A percentile compares a stretch with the other conserved stretches of the same genome.
These are phyloP conservation scores for Oncorhynchus tshawytscha DNA, from an alignment of 2,113 vertebrate genomes.

Conservation along the genomic window DNA sequence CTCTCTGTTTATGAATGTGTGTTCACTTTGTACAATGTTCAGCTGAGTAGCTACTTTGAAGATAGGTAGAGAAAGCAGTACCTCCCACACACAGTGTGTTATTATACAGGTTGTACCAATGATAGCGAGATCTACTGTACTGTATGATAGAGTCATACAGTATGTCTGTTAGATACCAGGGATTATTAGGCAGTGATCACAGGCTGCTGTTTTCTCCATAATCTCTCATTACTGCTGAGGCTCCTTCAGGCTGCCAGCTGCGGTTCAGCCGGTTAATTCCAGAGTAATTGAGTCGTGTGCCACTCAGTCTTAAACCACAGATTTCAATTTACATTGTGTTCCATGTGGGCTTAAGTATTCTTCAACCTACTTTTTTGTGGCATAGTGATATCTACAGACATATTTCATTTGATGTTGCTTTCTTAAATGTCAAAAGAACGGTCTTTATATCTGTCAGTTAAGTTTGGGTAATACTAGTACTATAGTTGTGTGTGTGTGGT, in stretches of 20 bases:
- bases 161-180: slow-evolving; percentile 32
- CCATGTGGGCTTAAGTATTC: slow-evolving; percentile 18
- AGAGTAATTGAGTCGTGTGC: slow-evolving; percentile 50
- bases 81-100: not conserved
- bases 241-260: slow-evolving; percentile 45
- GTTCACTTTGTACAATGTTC: slow-evolving; percentile 31
- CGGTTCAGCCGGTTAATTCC: slow-evolving; percentile 50
- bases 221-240: slow-evolving; percentile 47
- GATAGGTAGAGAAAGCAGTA: slow-evolving; percentile 1
- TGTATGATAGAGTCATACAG: slow-evolving; percentile 11
- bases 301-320: slow-evolving; percentile 34
- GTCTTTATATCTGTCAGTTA: not conserved
- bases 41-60: slow-evolving; percentile 37
- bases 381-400: not conserved
- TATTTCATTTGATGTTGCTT: not conserved
- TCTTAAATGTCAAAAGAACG: not conserved
- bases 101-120: slow-evolving; percentile 6
- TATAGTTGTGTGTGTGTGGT: not conserved
- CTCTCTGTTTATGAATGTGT: slow-evolving; percentile 31
- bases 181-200: slow-evolving; percentile 52
- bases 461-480: not conserved
- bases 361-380: slow-evolving; percentile 29
- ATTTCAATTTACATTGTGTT: slow-evolving; percentile 24
- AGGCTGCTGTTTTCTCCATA: slow-evolving; percentile 46
- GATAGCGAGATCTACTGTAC: slow-evolving; percentile 30